Conservation (phyloP, 2,113 vertebrate species). For the Crypturellus undulatus region DNA sequence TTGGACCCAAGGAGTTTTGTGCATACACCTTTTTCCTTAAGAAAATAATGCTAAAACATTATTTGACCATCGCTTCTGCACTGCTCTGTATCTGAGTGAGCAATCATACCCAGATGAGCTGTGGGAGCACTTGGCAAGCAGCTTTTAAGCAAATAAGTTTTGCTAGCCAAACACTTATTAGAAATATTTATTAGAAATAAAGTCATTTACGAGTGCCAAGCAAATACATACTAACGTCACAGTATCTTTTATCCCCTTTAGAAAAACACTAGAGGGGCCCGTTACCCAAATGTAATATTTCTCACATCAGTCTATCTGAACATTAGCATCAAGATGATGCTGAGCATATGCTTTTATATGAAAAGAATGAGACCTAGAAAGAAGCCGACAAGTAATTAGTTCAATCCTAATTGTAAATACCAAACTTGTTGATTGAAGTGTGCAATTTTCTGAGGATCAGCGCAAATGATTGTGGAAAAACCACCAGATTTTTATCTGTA, state of each 20-base stretch:
- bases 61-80: neutral
- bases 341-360: neutral
- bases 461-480: neutral
- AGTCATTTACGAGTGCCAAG: neutral
- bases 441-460: neutral
- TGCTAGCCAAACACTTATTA: neutral
- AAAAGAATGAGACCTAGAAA: neutral
- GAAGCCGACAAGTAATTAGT: neutral
- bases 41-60: neutral
- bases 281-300: neutral
- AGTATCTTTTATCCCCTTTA: neutral
- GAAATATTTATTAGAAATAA: conserved; percentile 30
- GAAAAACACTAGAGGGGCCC: neutral
- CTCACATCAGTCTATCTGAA: neutral
- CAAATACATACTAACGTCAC: neutral
- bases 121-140: neutral
- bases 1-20: neutral
- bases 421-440: neutral
- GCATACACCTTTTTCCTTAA: rapidly evolving
- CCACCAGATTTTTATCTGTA: neutral
- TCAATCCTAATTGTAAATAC: neutral
- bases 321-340: neutral
- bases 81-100: neutral
- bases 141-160: neutral
- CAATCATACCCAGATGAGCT: neutral